Base-by-base conservation (phyloP, 2,888 invertebrate species). In the Campoletis raptor region DNA sequence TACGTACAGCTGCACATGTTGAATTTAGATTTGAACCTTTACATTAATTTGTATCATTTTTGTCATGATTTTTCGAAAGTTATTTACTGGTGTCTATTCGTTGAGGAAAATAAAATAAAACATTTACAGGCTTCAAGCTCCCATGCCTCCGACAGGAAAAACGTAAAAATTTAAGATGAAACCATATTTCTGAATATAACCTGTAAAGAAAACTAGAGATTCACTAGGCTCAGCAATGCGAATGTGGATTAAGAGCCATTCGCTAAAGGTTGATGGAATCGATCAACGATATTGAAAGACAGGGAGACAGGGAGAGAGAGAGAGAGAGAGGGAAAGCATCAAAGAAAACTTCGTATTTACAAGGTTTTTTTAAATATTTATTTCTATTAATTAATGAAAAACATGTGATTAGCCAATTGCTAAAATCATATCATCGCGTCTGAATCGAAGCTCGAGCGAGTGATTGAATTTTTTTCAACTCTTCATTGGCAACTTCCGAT, bases 191-290 rank as follows among this genome's bases (percentile, higher is more conserved):
- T 40, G 0, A 5, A 9, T n/a, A 9, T 69, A 10, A 24, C n/a
- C 36, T 69, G 40, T 67, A 21, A 69, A 69, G 21, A 69, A 69
- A 42, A 21, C 67, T n/a, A 69, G 67, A 69, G 21, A 21, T 42
- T n/a, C 45, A 30, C 30, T 21, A 42, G 12, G 45, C 45, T 48
- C 70, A 30, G 9, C 30, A 9, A 30, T 70, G 45, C 18, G 30
- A 70, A 48, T 48, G 12, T 21, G n/a, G 21, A 42, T 67, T 21
- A 40, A 42, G 67, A 21, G 21, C 5, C 40, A 61, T 15, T 61
- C 30, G 57, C 0, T 61, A 15, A 67, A 37, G 66, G 37, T 40
- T 67, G 37, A 18, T n/a, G n/a, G 66, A 18, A 40, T 30, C 66
- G 40, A 67, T 37, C 30, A n/a, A 18, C 9, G 9, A 40, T 40